Evolutionary conservation across 2,888 invertebrate species (phyloP), one percentile per base, ranked within the genome.

Genomic region (Branchinecta sandiegonensis): DNA sequence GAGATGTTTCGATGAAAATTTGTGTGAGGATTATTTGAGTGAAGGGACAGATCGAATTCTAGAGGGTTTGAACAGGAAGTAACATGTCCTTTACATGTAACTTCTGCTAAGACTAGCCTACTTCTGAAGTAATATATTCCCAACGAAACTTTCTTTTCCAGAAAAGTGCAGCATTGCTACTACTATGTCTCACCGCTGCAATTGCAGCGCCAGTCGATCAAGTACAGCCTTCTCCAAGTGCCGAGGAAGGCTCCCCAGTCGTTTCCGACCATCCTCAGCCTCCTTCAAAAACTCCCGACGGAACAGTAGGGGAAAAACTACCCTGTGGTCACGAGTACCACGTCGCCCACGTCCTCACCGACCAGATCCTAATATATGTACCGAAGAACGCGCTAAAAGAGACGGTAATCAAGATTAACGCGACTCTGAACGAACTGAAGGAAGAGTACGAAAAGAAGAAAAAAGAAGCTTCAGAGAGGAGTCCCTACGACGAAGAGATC

Each of bases 321-420:
- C 63, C 63, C 23, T 56, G 63, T 56, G 63, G 63, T n/a, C 63
- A 56, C 10, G 63, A 56, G n/a, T 56, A 11, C 23, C 63, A 56
- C 63, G n/a, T 56, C n/a, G 23, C 63, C 10, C 63, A 56, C 63
- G n/a, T 10, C 23, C n/a, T 56, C n/a, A 56, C 63, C 23, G 63
- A 56, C 23, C 8, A 56, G 23, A 56, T 56, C 14, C 23, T 56
- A 9, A 23, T 56, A 8, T 56, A 56, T 9, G 63, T 56, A 8
- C 63, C 63, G n/a, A 17, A n/a, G 14, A 56, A 56, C 23, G n/a
- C 63, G n/a, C 9, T 56, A 10, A 56, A 56, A 56, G 63, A 56
- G 23, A 56, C 63, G n/a, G 63, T 56, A 11, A 56, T 17, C 14
- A 56, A 56, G 23, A 56, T 56, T 9, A 56, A 56, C 23, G 63